Evolutionary conservation across 2,888 invertebrate genomes (phyloP), one percentile per base, ranked within the genome.

Genomic region (Tortricodes alternella): DNA sequence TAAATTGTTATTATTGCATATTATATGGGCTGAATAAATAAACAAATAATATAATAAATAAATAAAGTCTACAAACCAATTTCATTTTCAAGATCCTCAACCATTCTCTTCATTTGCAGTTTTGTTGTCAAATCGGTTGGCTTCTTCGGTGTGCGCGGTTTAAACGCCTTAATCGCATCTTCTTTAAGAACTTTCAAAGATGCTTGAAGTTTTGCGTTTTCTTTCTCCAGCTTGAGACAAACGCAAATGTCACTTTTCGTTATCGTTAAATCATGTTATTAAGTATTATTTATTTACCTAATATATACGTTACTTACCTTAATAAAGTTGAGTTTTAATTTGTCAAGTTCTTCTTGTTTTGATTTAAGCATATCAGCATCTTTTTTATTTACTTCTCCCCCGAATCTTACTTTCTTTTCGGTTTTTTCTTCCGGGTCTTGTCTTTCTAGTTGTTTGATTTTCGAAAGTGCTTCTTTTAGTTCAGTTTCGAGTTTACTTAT

Each of bases 81-180:
- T 92, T 98, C 97, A 73, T 93, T 95, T 83, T 97, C 97, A 65
- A 97, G 89, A 63, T 98, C 97, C 57, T 95, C 95, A 1, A 97
- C 94, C 94, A 96, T 96, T 70, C 93, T 96, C 67, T 95, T 96
- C 70, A 97, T 84, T 80, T 95, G 94, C 43, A 94, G 75, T 82
- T 95, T 95, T 1, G 95, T 93, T 21, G 94, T 94, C 46, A 93
- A 83, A 70, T 96, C 96, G 5, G 94, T 94, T 6, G 94, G 91
- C 70, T 94, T 94, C 73, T 95, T 95, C 2, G 95, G 93, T n/a
- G 92, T 92, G 65, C 95, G 92, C 18, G 93, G 92, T 64, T 94
- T 95, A 66, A 94, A 92, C 23, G 93, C 92, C 65, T 92, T 92
- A n/a, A 93, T 89, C 1, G 94, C 91, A 59, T 93, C 93, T 60